phyloP scores from a whole-genome alignment of 2,113 vertebrate species.

The Pseudolaguvia tuberculata region DNA sequence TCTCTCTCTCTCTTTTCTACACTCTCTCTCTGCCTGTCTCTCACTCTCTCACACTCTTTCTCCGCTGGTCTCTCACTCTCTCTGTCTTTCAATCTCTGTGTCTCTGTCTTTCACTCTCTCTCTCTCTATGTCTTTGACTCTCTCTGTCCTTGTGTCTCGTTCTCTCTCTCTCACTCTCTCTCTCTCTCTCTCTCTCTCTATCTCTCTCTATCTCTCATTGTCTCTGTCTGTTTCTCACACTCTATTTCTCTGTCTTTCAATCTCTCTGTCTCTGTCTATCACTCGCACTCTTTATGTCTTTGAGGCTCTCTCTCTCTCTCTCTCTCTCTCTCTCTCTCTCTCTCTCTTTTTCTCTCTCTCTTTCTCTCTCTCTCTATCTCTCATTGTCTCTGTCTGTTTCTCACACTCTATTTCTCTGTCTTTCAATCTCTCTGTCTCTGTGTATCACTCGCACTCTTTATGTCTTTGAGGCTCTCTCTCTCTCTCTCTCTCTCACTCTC shows the following conservation, averaged over 20 bases:
- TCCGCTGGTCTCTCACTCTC: constrained; percentile 26
- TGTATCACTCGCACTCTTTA: constrained; percentile 25
- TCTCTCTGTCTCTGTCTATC: constrained; percentile 8
- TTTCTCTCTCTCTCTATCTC: constrained; percentile 38
- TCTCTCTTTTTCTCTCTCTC: constrained; percentile 19
- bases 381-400: constrained; percentile 27
- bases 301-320: no score
- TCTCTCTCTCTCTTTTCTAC: constrained; percentile 19
- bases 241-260: not conserved
- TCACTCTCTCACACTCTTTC: constrained; percentile 8
- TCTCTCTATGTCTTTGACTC: not conserved
- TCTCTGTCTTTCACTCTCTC: constrained; percentile 9
- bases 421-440: constrained; percentile 48
- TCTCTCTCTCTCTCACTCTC: constrained; percentile 29
- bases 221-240: no score
- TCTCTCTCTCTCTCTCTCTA: not conserved
- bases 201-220: not conserved
- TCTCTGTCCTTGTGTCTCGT: constrained; percentile 18
- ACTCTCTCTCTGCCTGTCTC: constrained; percentile 11
- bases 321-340: constrained; percentile 33
- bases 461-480: no score
- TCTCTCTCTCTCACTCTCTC: constrained; percentile 15
- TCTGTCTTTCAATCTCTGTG: constrained; percentile 3
- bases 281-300: not conserved
- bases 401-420: constrained; percentile 26